Evolutionary conservation across 2,797 vertebrate genomes (phyloP).

Genomic region (Aythya fuligula): DNA sequence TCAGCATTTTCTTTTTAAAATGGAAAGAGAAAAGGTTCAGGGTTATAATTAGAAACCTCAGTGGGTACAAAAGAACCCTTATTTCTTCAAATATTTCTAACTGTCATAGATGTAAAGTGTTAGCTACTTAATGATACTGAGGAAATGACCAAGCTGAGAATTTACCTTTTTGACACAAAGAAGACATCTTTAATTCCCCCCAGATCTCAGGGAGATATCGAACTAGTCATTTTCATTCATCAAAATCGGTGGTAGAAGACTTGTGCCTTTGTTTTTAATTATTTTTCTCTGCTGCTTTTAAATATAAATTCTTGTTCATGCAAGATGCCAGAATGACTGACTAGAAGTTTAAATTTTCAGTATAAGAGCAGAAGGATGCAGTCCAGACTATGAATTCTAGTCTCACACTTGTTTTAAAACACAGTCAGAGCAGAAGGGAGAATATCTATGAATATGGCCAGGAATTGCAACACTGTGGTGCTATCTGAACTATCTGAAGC

Average conservation of each 20-base stretch:
- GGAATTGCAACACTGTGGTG: neutral
- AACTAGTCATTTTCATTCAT: conserved; percentile 4
- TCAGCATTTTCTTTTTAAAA: conserved; percentile 49
- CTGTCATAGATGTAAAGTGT: conserved; percentile 25
- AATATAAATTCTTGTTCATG: neutral
- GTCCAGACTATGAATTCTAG: neutral
- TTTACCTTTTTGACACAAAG: conserved; percentile 43
- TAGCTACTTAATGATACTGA: conserved; percentile 53
- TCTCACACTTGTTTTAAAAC: neutral
- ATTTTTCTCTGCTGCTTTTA: neutral
- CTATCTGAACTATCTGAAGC: neutral
- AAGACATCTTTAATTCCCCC: conserved; percentile 18
- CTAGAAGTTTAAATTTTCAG: neutral
- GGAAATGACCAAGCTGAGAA: conserved; percentile 30
- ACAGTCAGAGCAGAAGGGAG: neutral
- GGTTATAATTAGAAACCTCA: conserved; percentile 48
- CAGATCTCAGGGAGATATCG: neutral
- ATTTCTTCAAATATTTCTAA: conserved; percentile 14
- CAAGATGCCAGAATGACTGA: neutral
- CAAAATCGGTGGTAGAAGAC: neutral
- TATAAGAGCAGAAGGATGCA: neutral
- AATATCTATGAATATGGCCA: neutral
- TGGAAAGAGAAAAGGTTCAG: conserved; percentile 17
- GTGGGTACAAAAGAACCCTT: conserved; percentile 15
- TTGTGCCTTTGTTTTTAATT: neutral